A percentile compares a stretch with the other conserved stretches of the same genome.
Evolutionary conservation across 2,797 vertebrate genomes (phyloP).

Genomic region (Strix occidentalis): DNA sequence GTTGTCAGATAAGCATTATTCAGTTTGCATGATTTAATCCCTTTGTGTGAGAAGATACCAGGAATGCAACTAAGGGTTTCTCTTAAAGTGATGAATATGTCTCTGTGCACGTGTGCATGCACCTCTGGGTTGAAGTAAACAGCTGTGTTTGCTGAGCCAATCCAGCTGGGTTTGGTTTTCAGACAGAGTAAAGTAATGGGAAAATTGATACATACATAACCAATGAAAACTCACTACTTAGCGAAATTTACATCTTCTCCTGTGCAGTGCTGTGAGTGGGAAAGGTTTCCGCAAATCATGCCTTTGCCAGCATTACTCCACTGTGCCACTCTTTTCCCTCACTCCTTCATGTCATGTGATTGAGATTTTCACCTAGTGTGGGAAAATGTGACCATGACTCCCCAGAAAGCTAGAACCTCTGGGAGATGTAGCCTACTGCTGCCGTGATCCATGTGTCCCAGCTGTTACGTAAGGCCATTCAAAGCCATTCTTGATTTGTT

Average conservation of each 20-base stretch:
- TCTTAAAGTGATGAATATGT: too few species aligned
- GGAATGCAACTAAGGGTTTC: neutral
- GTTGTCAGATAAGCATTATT: too few species aligned
- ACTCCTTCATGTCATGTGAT: neutral
- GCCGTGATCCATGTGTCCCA: neutral
- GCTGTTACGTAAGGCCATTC: neutral
- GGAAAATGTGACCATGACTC: neutral
- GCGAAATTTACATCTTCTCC: neutral
- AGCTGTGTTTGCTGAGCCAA: neutral
- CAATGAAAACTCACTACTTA: neutral
- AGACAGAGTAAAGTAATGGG: neutral
- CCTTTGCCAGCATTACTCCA: neutral
- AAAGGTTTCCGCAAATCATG: neutral
- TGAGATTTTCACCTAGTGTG: neutral
- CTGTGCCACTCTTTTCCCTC: neutral
- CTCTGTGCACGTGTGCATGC: fast-evolving
- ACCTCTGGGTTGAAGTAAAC: neutral
- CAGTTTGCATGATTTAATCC: neutral
- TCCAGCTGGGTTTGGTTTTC: neutral
- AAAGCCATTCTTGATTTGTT: neutral
- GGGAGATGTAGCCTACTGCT: neutral
- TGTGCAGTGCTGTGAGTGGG: neutral
- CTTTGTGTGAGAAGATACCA: fast-evolving
- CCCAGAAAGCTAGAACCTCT: neutral
- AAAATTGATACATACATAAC: neutral